phyloP scores from a whole-genome alignment of 2,888 invertebrate genomes.

The Ormyrus pomaceus region DNA sequence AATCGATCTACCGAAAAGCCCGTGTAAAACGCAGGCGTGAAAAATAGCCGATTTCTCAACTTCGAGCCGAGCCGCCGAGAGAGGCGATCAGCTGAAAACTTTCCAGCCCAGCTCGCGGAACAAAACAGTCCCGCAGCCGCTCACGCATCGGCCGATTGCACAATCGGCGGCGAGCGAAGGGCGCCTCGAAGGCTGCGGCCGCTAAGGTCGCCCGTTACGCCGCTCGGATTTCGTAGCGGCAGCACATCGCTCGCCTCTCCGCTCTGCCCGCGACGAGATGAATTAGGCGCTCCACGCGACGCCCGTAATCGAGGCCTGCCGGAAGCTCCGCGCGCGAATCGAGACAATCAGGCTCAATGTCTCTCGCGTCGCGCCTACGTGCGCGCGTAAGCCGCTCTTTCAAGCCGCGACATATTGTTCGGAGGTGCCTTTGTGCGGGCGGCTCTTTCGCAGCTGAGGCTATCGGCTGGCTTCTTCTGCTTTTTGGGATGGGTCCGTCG shows the following conservation, averaged over 20 bases:
- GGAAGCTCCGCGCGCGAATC: slow-evolving; percentile 42
- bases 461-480: not conserved
- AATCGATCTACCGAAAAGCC: no score
- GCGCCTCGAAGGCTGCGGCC: not conserved
- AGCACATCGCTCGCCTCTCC: no score
- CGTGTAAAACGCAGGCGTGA: no score
- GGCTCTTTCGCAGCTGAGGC: not conserved
- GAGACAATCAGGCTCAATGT: slow-evolving; percentile 51
- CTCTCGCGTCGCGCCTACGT: slow-evolving; percentile 28
- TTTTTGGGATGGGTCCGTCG: not conserved
- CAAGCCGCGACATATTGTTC: not conserved
- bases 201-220: not conserved
- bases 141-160: no score
- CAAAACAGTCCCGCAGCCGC: not conserved
- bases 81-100: no score
- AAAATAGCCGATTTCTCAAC: no score
- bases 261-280: no score
- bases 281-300: no score
- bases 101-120: no score
- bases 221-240: no score
- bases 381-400: not conserved
- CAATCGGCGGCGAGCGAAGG: not conserved
- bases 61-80: no score
- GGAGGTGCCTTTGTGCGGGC: not conserved
- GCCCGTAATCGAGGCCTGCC: slow-evolving; percentile 36